Percentiles rank a stretch among this genome's conserved stretches.
phyloP scores from a whole-genome alignment of 2,888 invertebrate species.

The Sipha maydis region DNA sequence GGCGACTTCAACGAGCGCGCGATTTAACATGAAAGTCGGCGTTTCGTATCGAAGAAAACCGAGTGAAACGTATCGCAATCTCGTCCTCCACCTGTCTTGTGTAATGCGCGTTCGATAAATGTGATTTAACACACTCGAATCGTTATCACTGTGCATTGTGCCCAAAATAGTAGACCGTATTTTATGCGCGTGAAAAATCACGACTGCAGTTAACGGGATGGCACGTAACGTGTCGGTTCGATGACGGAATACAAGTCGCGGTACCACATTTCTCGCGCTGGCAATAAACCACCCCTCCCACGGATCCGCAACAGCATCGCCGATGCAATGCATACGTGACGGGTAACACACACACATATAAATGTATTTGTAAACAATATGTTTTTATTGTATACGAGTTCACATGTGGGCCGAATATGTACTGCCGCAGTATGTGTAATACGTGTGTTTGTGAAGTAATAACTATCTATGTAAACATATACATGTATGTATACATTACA shows the following conservation, averaged over 20 bases:
- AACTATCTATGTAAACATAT: not conserved
- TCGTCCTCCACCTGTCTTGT: no score
- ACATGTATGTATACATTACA: no score
- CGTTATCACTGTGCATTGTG: no score
- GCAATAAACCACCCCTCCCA: conserved; percentile 22
- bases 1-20: not conserved
- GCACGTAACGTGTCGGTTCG: not conserved
- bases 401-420: not conserved
- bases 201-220: not conserved
- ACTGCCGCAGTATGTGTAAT: not conserved
- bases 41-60: not conserved
- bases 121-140: no score
- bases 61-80: not conserved
- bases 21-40: not conserved
- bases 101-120: no score
- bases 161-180: not conserved
- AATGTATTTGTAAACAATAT: no score
- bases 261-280: not conserved
- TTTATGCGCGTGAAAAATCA: not conserved
- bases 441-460: not conserved
- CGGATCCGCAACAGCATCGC: not conserved
- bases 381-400: not conserved
- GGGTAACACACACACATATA: no score
- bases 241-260: not conserved
- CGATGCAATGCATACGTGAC: not conserved